These are phyloP conservation scores for Anhinga rufa DNA, from an alignment of 2,113 vertebrate genomes.

Conservation along the genomic window DNA sequence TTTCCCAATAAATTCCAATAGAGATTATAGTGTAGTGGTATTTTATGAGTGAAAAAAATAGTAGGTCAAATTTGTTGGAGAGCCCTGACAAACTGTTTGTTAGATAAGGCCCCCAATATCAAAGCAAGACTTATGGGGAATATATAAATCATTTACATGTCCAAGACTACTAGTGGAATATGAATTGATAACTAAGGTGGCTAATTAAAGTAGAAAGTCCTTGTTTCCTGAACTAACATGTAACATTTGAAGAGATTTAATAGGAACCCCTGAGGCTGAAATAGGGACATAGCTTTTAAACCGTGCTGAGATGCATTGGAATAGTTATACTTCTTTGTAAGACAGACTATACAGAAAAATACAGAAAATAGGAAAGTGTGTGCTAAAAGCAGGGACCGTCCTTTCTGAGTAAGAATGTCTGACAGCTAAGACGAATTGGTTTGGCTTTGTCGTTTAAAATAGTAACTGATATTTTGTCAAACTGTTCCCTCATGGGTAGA, in stretches of 20 bases:
- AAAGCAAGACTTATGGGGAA: background rate
- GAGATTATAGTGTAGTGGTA: background rate
- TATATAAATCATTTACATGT: background rate
- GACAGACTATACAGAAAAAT: background rate
- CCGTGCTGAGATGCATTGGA: background rate
- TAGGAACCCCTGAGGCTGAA: background rate
- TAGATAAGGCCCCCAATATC: background rate
- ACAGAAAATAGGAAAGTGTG: background rate
- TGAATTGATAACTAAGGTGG: background rate
- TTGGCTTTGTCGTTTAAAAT: constrained; percentile 9
- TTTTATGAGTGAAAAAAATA: background rate
- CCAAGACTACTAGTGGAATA: background rate
- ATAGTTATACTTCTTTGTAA: constrained; percentile 8
- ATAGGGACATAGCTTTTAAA: constrained; percentile 10
- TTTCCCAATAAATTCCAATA: background rate
- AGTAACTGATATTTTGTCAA: background rate
- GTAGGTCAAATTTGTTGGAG: background rate
- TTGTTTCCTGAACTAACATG: background rate
- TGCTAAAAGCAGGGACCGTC: constrained; percentile 25
- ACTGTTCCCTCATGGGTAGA: background rate
- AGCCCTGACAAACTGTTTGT: background rate
- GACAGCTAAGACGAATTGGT: background rate
- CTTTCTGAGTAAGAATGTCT: background rate
- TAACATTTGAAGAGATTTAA: constrained; percentile 13
- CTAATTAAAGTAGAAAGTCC: constrained; percentile 6